Conservation (phyloP, 2,888 invertebrate species). For the Arctia plantaginis region DNA sequence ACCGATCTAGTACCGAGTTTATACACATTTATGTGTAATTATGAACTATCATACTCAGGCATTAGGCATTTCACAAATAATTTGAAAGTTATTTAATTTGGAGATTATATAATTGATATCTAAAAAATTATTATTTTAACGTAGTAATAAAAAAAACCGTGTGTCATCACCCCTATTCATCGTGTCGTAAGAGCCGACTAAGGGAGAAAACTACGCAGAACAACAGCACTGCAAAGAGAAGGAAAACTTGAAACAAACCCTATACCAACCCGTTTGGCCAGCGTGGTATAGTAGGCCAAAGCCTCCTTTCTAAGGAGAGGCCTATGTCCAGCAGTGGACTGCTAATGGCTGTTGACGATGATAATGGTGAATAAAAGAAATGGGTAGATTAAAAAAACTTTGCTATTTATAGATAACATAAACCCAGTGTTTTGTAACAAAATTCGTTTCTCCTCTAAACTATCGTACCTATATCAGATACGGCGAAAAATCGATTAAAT, state of each 20-base stretch:
- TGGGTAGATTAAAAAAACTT: neutral
- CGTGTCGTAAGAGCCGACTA: no score
- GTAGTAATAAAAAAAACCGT: neutral
- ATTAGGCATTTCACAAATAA: neutral
- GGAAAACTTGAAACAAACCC: no score
- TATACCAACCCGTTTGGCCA: no score
- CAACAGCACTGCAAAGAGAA: no score
- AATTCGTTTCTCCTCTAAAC: neutral
- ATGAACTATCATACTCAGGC: neutral
- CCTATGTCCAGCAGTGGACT: no score
- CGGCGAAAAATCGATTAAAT: neutral
- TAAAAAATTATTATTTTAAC: neutral
- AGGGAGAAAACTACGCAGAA: no score
- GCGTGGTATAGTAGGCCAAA: no score
- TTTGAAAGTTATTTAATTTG: neutral
- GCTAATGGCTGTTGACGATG: no score
- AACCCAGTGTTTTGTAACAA: neutral
- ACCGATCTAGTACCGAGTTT: neutral
- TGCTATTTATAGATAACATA: neutral
- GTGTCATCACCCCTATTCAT: no score
- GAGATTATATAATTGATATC: neutral
- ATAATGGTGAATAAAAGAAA: no score
- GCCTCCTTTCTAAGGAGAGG: no score
- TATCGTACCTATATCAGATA: neutral
- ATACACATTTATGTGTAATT: no score